Evolutionary conservation across 1,140 invertebrate species (phyloP).

Genomic region (Megalopta genalis): DNA sequence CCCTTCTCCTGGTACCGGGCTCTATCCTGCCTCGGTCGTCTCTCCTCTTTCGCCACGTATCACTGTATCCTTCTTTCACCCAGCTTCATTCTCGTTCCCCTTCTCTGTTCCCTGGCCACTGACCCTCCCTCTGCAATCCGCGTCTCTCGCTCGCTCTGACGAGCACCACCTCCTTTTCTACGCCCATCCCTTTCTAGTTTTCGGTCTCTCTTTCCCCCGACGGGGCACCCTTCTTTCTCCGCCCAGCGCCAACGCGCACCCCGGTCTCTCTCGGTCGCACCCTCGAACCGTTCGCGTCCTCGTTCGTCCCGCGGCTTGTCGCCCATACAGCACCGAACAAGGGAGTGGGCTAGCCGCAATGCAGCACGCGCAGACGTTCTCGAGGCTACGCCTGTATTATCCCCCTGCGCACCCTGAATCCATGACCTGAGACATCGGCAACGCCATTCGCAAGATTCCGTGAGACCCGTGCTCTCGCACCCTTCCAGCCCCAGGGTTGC

Average conservation of each 20-base stretch:
- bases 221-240: not conserved
- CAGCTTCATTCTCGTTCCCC: not conserved
- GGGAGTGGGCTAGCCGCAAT: slow-evolving; percentile 66
- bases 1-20: not conserved
- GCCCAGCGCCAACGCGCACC: not conserved
- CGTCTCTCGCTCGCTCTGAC: not conserved
- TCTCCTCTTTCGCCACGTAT: not conserved
- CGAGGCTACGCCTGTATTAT: slow-evolving; percentile 59
- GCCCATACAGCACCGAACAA: slow-evolving; percentile 21
- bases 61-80: not conserved
- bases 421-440: slow-evolving; percentile 47
- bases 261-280: not conserved
- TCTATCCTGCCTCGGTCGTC: not conserved
- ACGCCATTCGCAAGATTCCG: slow-evolving; percentile 17
- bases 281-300: not conserved
- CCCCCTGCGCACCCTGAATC: slow-evolving; percentile 59
- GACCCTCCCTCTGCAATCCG: not conserved
- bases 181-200: not conserved
- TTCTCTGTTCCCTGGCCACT: not conserved
- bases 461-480: not conserved
- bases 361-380: slow-evolving; percentile 72
- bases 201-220: not conserved
- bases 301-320: not conserved
- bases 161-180: not conserved
- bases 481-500: not conserved